Evolutionary conservation across 1,140 invertebrate species (phyloP).

Genomic region (Ceratina japonica): DNA sequence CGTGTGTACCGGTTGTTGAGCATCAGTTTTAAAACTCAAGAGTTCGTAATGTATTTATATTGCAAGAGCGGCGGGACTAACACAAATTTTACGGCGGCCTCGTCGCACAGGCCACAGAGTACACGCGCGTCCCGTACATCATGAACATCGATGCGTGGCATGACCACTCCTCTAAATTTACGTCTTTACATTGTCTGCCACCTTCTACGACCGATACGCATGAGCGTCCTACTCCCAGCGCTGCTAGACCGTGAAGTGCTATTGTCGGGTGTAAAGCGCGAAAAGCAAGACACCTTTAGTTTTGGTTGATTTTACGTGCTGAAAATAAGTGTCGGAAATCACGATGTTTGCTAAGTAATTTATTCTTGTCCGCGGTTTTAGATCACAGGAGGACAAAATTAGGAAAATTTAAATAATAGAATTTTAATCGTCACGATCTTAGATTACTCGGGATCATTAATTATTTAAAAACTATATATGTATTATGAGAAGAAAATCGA

Average conservation of each 20-base stretch:
- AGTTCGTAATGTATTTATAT: constrained; percentile 67
- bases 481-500: not conserved
- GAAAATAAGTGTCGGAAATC: too few relatives aligned
- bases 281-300: not conserved
- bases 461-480: not conserved
- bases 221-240: too few relatives aligned
- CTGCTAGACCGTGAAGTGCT: too few relatives aligned
- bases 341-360: not conserved
- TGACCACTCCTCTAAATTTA: constrained; percentile 51
- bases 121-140: constrained; percentile 53
- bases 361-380: not conserved
- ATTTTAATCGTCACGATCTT: not conserved
- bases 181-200: constrained; percentile 48
- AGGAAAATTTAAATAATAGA: not conserved
- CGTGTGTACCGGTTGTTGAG: constrained; percentile 62
- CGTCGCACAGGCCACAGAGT: constrained; percentile 34
- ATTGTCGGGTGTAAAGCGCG: not conserved
- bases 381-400: not conserved
- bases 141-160: constrained; percentile 46
- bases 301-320: not conserved
- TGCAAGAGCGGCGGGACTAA: constrained; percentile 51
- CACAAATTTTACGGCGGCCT: constrained; percentile 26
- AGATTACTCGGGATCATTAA: not conserved
- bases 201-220: not conserved
- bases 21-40: constrained; percentile 47